Evolutionary conservation across 2,888 invertebrate species (phyloP).

Genomic region (Cataglyphis livida): DNA sequence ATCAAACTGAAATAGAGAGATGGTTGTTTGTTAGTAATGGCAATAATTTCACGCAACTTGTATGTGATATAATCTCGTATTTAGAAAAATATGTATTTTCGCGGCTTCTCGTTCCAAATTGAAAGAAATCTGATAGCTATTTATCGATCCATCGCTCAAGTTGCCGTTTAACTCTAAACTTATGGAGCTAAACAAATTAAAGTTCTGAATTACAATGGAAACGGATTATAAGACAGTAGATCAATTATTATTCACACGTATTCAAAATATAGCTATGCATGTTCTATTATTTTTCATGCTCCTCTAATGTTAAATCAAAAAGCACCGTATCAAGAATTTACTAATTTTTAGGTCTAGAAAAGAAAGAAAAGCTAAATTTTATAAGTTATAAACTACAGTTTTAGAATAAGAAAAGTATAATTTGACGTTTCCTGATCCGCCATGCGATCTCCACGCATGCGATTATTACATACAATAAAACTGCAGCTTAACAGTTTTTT

Average conservation of each 20-base stretch:
- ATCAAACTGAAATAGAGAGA: conserved; percentile 16
- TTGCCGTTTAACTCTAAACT: not conserved
- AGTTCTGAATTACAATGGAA: not conserved
- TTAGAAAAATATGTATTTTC: not conserved
- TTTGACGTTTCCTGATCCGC: conserved; percentile 4
- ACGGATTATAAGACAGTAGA: not conserved
- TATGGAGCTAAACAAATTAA: not conserved
- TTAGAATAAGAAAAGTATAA: not conserved
- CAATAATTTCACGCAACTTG: not conserved
- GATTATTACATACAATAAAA: not conserved
- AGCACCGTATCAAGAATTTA: not conserved
- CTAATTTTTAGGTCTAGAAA: not conserved
- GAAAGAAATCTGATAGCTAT: not conserved
- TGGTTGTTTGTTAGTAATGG: not conserved
- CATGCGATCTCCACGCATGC: not conserved
- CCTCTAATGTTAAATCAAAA: not conserved
- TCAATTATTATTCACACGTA: conserved; percentile 4
- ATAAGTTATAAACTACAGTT: conserved; percentile 8
- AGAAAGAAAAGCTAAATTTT: not conserved
- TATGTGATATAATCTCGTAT: not conserved
- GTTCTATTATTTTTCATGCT: not conserved
- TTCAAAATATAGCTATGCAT: not conserved
- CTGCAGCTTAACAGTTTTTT: not conserved
- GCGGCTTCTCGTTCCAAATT: not conserved
- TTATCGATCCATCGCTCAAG: not conserved